Evolutionary conservation across 2,113 vertebrate genomes (phyloP).

Genomic region (Serinus canaria): DNA sequence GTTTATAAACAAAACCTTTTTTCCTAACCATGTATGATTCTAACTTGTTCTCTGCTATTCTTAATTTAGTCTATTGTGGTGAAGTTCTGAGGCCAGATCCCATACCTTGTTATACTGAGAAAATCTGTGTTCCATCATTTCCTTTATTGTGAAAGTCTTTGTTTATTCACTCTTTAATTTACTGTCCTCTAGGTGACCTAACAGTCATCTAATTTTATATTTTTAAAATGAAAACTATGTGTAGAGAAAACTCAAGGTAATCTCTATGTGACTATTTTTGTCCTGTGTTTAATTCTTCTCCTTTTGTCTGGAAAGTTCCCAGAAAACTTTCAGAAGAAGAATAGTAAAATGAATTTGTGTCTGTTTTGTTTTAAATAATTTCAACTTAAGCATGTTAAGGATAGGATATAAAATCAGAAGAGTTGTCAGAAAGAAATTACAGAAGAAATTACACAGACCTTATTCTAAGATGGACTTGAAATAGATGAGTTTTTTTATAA

Average conservation of each 20-base stretch:
- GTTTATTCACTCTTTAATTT: slow-evolving; percentile 58
- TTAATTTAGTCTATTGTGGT: slow-evolving; percentile 36
- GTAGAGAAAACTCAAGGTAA: slow-evolving; percentile 10
- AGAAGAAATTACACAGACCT: background rate
- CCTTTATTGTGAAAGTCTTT: slow-evolving; percentile 44
- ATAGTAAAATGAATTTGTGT: background rate
- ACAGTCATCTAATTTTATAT: slow-evolving; percentile 17
- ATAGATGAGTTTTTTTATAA: background rate
- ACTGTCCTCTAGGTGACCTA: slow-evolving; percentile 19
- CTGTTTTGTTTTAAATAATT: slow-evolving; percentile 42
- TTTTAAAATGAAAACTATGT: background rate
- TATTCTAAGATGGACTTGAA: background rate
- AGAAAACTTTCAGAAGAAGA: slow-evolving; percentile 15
- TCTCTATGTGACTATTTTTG: slow-evolving; percentile 24
- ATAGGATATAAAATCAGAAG: slow-evolving; percentile 18
- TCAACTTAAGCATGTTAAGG: background rate
- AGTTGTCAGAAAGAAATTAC: slow-evolving; percentile 6
- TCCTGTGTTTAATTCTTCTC: slow-evolving; percentile 5
- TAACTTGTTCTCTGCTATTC: slow-evolving; percentile 47
- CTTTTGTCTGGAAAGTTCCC: background rate
- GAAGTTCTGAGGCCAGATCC: slow-evolving; percentile 26
- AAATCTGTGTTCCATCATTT: slow-evolving; percentile 31
- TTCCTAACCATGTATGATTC: slow-evolving; percentile 42
- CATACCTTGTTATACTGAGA: slow-evolving; percentile 34
- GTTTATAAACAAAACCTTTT: slow-evolving; percentile 30